Conservation (phyloP, 2,113 vertebrate species). For the Pogonocichla stellata region DNA sequence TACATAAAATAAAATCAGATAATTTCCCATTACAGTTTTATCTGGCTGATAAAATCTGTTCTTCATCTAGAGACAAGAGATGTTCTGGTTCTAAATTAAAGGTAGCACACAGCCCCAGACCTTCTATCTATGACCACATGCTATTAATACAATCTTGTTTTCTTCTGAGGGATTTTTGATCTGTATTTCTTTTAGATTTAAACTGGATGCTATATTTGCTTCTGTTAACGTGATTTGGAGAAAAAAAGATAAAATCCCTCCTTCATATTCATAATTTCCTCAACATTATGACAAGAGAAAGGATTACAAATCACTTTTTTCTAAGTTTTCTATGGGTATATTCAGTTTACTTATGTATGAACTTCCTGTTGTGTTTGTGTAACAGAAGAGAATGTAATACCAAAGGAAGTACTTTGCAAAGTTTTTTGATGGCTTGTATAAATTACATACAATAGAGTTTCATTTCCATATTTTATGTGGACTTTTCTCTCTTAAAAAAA, state of each 20-base stretch:
- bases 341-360: not conserved
- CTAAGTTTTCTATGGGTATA: not conserved
- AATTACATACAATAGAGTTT: not conserved
- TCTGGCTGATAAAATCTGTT: not conserved
- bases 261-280: conserved; percentile 17
- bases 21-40: not conserved
- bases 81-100: not conserved
- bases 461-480: not conserved
- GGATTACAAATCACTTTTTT: not conserved
- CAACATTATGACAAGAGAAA: not conserved
- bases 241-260: not conserved
- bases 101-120: not conserved
- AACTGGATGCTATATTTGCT: not conserved
- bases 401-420: not conserved
- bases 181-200: not conserved
- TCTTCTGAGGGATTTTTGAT: not conserved
- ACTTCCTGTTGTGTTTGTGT: not conserved
- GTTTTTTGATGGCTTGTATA: not conserved
- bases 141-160: not conserved
- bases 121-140: not conserved
- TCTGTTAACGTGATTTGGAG: not conserved
- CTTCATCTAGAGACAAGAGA: not conserved
- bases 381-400: not conserved
- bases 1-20: not conserved
- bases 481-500: not conserved